Base-by-base conservation (phyloP, 2,797 vertebrate genomes). In the Epinephelus coioides region DNA sequence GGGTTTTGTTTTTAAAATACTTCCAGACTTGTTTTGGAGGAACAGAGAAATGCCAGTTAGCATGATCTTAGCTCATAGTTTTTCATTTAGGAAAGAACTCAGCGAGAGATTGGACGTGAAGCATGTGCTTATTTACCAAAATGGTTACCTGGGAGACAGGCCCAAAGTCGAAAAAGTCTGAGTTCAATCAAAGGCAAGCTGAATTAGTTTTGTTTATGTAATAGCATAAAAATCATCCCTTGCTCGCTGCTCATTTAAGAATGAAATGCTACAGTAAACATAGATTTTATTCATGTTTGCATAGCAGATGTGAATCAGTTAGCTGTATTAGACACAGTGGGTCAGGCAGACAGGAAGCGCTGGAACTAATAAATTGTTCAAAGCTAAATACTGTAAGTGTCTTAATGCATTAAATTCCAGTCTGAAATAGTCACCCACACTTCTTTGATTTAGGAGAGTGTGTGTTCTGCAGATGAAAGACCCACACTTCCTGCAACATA, bases 1-100 rank as follows among this genome's bases (percentile, higher is more conserved):
- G 70, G 79, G 63, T 91, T 89, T 89, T 87, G 81, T 90, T 88
- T 88, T 88, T 85, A 86, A 91, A 94, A 91, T 87, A 91, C 85
- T 94, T 91, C 87, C 92, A 94, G 89, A 91, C 87, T 86, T 88
- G 69, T 90, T 89, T 88, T 87, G 81, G 64, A 81, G 77, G 77
- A 89, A 76, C 60, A 55, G 77, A 80, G 38, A 71, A 90, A 86
- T 79, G 65, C 70, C 74, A 79, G 84, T 91, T 74, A 67, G 73
- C 40, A 40, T 82, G 78, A 89, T 83, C 64, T 75, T 86, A 75
- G 84, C 67, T 87, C 73, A 66, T 78, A 80, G 70, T 73, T 81
- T 87, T 76, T 89, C 65, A 82, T 84, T 87, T 84, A 75, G 80
- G 81, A 86, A 87, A 88, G 63, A 84, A 87, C 72, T 74, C 56